A percentile compares a stretch with the other conserved stretches of the same genome.
These are phyloP conservation scores for Colostygia pectinataria DNA, from an alignment of 2,888 invertebrate genomes.

Conservation along the genomic window DNA sequence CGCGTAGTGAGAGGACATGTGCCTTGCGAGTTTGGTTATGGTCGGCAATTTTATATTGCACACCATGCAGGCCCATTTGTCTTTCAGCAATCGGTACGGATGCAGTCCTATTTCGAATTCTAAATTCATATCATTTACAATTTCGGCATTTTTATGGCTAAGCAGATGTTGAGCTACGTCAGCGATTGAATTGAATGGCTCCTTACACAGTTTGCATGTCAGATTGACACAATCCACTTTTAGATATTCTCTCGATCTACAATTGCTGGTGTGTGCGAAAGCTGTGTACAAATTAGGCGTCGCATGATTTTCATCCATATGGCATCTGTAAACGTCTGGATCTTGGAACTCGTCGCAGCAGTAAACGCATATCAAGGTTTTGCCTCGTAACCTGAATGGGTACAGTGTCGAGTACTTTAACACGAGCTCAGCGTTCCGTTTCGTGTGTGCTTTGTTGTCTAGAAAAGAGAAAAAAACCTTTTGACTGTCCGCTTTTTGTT, in stretches of 20 bases:
- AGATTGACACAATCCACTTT: conserved; percentile 67
- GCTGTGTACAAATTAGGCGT: conserved; percentile 58
- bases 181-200: conserved; percentile 48
- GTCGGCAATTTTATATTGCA: conserved; percentile 59
- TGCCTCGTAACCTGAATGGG: conserved; percentile 69
- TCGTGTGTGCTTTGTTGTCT: conserved; percentile 50
- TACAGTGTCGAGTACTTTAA: conserved; percentile 67
- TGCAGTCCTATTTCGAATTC: conserved; percentile 60
- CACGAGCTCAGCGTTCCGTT: conserved; percentile 67
- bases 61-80: conserved; percentile 57
- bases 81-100: conserved; percentile 58
- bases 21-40: conserved; percentile 58
- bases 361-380: conserved; percentile 65
- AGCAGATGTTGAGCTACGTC: conserved; percentile 57
- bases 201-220: conserved; percentile 56
- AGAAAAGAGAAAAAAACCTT: conserved; percentile 67
- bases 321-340: conserved; percentile 57
- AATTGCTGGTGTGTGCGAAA: conserved; percentile 53
- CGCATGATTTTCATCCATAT: conserved; percentile 56
- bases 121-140: conserved; percentile 43
- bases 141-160: conserved; percentile 39
- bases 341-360: conserved; percentile 65
- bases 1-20: conserved; percentile 65
- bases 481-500: conserved; percentile 41
- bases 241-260: conserved; percentile 52